Base-by-base conservation (phyloP, 2,888 invertebrate species). In the Orthonychiurus folsomi region DNA sequence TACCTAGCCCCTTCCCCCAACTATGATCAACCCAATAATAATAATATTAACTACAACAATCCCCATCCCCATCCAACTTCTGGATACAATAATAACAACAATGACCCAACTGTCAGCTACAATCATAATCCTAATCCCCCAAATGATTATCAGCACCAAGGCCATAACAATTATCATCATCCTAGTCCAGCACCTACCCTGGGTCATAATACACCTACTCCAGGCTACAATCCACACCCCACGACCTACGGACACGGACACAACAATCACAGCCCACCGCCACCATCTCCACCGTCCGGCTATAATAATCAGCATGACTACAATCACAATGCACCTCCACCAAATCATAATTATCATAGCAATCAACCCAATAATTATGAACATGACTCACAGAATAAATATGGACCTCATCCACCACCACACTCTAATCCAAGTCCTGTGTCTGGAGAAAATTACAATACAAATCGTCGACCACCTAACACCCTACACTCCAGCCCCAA, bases 251-350 rank as follows among this genome's bases (percentile, higher is more conserved):
- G 12, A 48, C 48, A 12, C 12, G 48, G 26, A 27, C 57, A 27
- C 5, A 62, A 26, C 26, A 62, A 62, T 58, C 26, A 58, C 25
- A 27, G 26, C 61, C 61, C 27, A 25, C n/a, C 23, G 3, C 5
- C 26, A 9, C 23, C 27, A 57, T 12, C 52, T n/a, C 9, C 37
- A 37, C 15, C 37, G 37, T 37, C 37, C 37, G 15, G 37, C 37
- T 37, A 37, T 15, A 37, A 15, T 37, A 5, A 5, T 37, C 37
- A 37, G 9, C 37, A 5, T 9, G 5, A 9, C 37, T 57, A 50
- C 50, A 52, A 18, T 52, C 23, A 52, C 52, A 52, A 52, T 52
- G 52, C 52, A 5, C 52, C 52, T 52, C 52, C 3, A 52, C 5
- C 5, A n/a, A 23, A 20, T 37, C 25, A 25, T n/a, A n/a, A n/a